Conservation (phyloP, 2,113 vertebrate species). For the Circaetus cinerascens region DNA sequence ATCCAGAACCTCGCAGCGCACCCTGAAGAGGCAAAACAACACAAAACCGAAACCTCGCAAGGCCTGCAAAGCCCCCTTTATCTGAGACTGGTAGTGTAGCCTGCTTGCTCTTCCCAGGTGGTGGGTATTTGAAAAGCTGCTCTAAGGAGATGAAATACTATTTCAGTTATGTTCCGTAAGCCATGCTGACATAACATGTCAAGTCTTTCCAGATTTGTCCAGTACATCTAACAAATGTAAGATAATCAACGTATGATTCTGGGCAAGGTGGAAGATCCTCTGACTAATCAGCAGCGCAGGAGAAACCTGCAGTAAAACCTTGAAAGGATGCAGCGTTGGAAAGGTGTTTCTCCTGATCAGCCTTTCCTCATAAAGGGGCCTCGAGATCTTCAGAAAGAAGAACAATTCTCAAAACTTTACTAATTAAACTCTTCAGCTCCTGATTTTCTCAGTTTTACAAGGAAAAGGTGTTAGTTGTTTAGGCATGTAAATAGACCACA, state of each 20-base stretch:
- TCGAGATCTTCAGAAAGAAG: neutral
- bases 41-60: rapidly evolving
- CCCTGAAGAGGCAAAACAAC: neutral
- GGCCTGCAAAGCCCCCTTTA: neutral
- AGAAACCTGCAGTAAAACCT: neutral
- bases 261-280: neutral
- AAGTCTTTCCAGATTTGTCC: neutral
- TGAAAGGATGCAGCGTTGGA: neutral
- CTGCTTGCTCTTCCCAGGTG: neutral
- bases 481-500: neutral
- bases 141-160: neutral
- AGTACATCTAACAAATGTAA: neutral
- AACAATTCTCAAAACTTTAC: neutral
- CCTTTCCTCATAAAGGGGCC: neutral
- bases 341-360: neutral
- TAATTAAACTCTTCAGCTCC: neutral
- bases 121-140: neutral
- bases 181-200: neutral
- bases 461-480: neutral
- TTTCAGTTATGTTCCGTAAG: neutral
- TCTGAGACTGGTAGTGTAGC: neutral
- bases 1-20: neutral
- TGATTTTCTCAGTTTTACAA: neutral
- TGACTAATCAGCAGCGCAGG: neutral
- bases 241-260: neutral